Conservation (phyloP, 2,113 vertebrate species). For the Alexandromys fortis region DNA sequence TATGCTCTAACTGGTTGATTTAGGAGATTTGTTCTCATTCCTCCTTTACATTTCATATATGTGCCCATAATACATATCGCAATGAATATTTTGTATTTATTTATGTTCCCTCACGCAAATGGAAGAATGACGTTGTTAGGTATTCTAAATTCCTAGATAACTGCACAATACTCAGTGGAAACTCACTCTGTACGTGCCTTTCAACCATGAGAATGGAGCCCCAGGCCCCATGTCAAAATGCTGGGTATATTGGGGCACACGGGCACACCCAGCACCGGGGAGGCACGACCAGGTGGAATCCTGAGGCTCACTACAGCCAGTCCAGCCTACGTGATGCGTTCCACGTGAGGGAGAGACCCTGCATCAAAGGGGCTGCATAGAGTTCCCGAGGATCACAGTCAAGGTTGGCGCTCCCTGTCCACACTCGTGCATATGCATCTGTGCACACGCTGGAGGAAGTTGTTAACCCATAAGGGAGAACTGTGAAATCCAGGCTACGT, state of each 20-base stretch:
- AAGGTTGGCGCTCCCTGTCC: background rate
- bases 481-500: background rate
- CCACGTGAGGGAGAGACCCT: background rate
- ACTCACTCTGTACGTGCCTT: background rate
- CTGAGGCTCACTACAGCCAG: background rate
- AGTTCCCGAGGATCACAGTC: background rate
- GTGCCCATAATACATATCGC: background rate
- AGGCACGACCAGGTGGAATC: background rate
- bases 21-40: background rate
- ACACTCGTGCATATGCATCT: rapidly evolving
- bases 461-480: background rate
- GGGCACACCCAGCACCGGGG: background rate
- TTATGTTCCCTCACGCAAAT: background rate
- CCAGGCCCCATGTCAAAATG: too few relatives aligned
- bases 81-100: background rate
- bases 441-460: background rate
- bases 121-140: background rate
- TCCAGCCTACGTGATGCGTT: background rate
- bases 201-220: background rate
- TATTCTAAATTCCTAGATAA: background rate
- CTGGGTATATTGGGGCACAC: background rate
- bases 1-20: background rate
- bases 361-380: background rate
- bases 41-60: background rate
- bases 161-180: background rate